Percentiles rank a stretch among this genome's conserved stretches.
Evolutionary conservation across 2,797 vertebrate species (phyloP).

Genomic region (Propithecus perrieri): DNA sequence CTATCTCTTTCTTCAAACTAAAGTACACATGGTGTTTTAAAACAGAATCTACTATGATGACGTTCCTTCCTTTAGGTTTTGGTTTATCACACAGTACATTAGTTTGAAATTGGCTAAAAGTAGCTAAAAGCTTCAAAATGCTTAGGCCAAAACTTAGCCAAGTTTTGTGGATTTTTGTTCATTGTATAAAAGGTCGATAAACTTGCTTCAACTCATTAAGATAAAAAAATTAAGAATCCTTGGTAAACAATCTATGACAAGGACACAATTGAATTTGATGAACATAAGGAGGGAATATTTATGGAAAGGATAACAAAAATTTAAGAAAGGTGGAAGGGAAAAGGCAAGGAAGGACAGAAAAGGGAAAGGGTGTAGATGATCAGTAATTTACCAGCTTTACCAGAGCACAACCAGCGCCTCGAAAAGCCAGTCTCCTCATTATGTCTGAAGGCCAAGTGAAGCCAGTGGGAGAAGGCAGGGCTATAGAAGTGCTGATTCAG

Average conservation of each 20-base stretch:
- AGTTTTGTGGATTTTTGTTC: slow-evolving; percentile 38
- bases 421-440: slow-evolving; percentile 90
- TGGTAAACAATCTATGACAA: slow-evolving; percentile 60
- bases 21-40: not conserved
- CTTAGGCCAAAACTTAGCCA: not conserved
- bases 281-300: slow-evolving; percentile 54
- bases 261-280: slow-evolving; percentile 59
- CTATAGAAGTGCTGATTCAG: slow-evolving; percentile 84
- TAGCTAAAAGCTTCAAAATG: slow-evolving; percentile 4
- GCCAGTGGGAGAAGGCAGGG: slow-evolving; percentile 82
- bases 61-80: not conserved
- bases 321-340: slow-evolving; percentile 57
- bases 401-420: slow-evolving; percentile 91
- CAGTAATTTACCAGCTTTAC: slow-evolving; percentile 90
- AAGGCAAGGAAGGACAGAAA: slow-evolving; percentile 66
- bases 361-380: slow-evolving; percentile 79
- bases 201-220: not conserved
- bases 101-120: slow-evolving; percentile 2
- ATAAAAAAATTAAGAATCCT: slow-evolving; percentile 35
- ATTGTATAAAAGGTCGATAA: slow-evolving; percentile 58
- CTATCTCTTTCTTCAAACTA: slow-evolving; percentile 8
- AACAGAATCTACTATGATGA: slow-evolving; percentile 8
- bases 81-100: not conserved
- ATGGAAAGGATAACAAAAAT: slow-evolving; percentile 64
- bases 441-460: slow-evolving; percentile 85